Conservation (phyloP, 2,888 invertebrate genomes). For the Oligia strigilis region DNA sequence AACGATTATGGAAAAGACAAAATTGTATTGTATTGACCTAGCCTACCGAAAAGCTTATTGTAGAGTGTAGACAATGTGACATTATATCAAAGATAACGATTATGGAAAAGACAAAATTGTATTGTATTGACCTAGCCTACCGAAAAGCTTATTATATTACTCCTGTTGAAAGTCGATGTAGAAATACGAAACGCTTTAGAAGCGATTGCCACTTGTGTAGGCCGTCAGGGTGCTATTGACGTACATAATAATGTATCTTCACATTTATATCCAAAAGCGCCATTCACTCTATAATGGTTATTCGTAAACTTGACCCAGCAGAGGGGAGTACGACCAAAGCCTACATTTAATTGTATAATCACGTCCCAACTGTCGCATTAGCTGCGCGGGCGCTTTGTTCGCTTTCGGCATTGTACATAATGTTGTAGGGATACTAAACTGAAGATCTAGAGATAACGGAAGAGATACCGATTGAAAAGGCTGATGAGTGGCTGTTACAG, state of each 20-base stretch:
- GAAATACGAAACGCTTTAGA: background rate
- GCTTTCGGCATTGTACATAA: conserved; percentile 52
- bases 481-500: too few relatives aligned
- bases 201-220: background rate
- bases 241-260: background rate
- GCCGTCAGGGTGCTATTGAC: background rate
- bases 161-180: background rate
- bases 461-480: background rate
- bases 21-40: background rate
- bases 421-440: conserved; percentile 27
- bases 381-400: conserved; percentile 50
- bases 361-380: conserved; percentile 56
- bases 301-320: conserved; percentile 43
- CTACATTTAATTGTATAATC: conserved; percentile 54
- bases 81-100: too few relatives aligned
- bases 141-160: background rate
- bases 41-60: background rate
- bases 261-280: background rate
- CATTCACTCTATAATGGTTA: background rate
- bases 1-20: background rate
- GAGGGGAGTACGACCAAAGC: conserved; percentile 37
- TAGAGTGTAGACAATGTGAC: background rate
- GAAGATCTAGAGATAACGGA: conserved; percentile 44
- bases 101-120: background rate
- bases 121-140: background rate